A percentile compares a stretch with the other conserved stretches of the same genome.
These are phyloP conservation scores for Lymantria dispar DNA, from an alignment of 2,888 invertebrate species.

Conservation along the genomic window DNA sequence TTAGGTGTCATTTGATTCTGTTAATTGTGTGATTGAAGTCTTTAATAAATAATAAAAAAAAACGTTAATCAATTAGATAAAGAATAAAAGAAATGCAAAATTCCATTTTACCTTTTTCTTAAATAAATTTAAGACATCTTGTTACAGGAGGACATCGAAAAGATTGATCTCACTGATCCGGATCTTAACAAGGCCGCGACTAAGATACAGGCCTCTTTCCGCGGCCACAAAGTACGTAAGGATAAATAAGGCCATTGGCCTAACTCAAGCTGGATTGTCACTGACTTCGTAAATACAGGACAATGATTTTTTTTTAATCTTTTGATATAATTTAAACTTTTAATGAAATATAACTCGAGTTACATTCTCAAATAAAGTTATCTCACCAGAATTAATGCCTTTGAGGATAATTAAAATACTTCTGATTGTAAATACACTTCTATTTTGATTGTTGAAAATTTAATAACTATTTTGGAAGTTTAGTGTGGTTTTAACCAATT, in stretches of 20 bases:
- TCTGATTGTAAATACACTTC: too few relatives aligned
- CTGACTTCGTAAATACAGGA: conserved; percentile 49
- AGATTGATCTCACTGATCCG: conserved; percentile 93
- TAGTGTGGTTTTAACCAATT: too few relatives aligned
- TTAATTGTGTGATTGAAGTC: too few relatives aligned
- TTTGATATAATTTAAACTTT: not conserved
- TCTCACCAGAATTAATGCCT: too few relatives aligned
- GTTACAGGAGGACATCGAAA: conserved; percentile 87
- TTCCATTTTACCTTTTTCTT: too few relatives aligned
- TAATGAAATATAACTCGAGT: not conserved
- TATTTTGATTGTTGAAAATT: too few relatives aligned
- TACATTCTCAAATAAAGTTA: not conserved
- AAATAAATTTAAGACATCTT: conserved; percentile 5
- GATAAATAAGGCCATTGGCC: conserved; percentile 74
- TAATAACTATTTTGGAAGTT: too few relatives aligned
- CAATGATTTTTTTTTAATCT: not conserved
- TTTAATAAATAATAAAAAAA: too few relatives aligned
- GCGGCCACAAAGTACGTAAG: conserved; percentile 94
- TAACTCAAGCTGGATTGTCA: conserved; percentile 36
- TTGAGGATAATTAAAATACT: too few relatives aligned
- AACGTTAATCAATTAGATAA: not conserved
- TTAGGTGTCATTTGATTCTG: too few relatives aligned
- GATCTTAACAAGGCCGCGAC: conserved; percentile 94
- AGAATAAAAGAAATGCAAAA: not conserved
- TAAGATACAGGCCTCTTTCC: conserved; percentile 96